Evolutionary conservation across 2,888 invertebrate species (phyloP).

Genomic region (Epinotia nisella): DNA sequence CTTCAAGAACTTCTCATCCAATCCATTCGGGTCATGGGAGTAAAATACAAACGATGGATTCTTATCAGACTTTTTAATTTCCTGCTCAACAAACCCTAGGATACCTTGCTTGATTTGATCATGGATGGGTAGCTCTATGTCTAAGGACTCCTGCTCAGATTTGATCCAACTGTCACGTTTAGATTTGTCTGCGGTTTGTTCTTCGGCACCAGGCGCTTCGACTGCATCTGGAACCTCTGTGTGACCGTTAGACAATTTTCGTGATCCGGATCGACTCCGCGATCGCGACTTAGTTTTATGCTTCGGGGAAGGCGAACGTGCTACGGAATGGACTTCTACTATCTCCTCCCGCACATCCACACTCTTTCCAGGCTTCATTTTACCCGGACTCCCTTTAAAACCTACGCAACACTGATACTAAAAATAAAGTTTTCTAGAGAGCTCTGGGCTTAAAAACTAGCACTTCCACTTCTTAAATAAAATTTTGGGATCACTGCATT

Average conservation of each 20-base stretch:
- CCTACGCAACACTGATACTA: conserved; percentile 50
- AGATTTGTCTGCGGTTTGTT: conserved; percentile 62
- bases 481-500: conserved; percentile 9
- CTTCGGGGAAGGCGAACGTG: conserved; percentile 76
- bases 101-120: conserved; percentile 83
- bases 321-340: conserved; percentile 75
- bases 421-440: conserved; percentile 12
- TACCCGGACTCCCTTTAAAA: conserved; percentile 48
- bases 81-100: conserved; percentile 80
- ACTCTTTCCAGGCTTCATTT: conserved; percentile 77
- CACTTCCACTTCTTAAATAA: conserved; percentile 2
- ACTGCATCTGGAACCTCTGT: conserved; percentile 52
- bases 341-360: conserved; percentile 73
- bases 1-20: conserved; percentile 79
- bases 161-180: conserved; percentile 80
- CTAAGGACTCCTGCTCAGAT: conserved; percentile 83
- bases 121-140: conserved; percentile 85
- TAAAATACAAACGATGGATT: conserved; percentile 81
- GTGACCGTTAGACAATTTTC: conserved; percentile 77
- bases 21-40: conserved; percentile 78
- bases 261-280: conserved; percentile 69
- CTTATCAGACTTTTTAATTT: conserved; percentile 80
- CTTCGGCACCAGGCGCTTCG: conserved; percentile 51
- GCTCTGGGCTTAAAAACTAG: conserved; percentile 6
- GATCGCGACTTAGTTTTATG: conserved; percentile 64